phyloP scores from a whole-genome alignment of 2,113 vertebrate genomes.

The Desmodus rotundus region DNA sequence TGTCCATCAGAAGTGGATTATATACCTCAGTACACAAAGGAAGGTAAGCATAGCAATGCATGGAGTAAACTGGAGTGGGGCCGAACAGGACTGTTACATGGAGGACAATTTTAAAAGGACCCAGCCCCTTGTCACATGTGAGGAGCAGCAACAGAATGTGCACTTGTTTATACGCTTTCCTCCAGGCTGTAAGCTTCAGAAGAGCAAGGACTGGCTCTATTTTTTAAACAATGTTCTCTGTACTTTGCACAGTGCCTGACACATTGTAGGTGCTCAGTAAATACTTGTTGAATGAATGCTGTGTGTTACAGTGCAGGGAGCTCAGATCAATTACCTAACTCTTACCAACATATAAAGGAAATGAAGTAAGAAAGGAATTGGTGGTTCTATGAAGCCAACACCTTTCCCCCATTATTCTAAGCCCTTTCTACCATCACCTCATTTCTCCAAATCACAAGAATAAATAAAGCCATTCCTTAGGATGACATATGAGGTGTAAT shows the following conservation, averaged over 20 bases:
- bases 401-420: constrained; percentile 62
- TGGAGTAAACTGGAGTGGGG: not conserved
- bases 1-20: not conserved
- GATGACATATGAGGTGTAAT: constrained; percentile 67
- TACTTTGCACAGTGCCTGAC: not conserved
- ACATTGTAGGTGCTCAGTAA: not conserved
- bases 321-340: not conserved
- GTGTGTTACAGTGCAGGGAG: not conserved
- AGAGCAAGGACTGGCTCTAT: not conserved
- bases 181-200: not conserved
- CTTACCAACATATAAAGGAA: constrained; percentile 21
- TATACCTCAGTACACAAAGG: not conserved
- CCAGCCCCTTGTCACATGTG: not conserved
- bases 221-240: not conserved
- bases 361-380: constrained; percentile 49
- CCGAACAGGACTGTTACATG: not conserved
- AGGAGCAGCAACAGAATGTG: not conserved
- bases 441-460: constrained; percentile 67
- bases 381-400: constrained; percentile 46
- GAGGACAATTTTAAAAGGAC: not conserved
- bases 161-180: not conserved
- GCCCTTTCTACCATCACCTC: constrained; percentile 56
- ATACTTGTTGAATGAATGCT: not conserved
- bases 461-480: constrained; percentile 58
- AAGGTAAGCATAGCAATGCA: not conserved